Evolutionary conservation across 2,888 invertebrate genomes (phyloP).

Genomic region (Lysandra bellargus): DNA sequence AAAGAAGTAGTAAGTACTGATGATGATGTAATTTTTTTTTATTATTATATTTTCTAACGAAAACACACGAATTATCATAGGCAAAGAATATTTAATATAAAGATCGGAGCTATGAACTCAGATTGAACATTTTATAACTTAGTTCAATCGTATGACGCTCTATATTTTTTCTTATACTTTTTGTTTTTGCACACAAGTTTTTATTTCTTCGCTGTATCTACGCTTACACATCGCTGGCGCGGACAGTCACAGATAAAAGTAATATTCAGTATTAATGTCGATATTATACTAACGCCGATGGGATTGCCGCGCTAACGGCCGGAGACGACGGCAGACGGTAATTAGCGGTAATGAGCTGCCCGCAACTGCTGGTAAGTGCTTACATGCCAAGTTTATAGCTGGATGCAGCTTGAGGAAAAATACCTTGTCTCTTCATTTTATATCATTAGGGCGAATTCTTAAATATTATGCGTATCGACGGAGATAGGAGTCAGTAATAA

Average conservation of each 20-base stretch:
- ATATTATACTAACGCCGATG: constrained; percentile 39
- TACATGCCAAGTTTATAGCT: not conserved
- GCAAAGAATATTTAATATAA: too few species aligned
- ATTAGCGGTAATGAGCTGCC: constrained; percentile 24
- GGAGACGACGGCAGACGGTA: not conserved
- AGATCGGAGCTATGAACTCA: too few species aligned
- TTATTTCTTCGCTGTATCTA: not conserved
- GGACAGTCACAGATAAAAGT: constrained; percentile 38
- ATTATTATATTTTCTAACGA: too few species aligned
- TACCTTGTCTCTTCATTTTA: not conserved
- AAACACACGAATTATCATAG: too few species aligned
- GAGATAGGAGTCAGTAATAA: too few species aligned
- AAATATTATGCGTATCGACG: too few species aligned
- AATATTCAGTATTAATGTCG: constrained; percentile 38
- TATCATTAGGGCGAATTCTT: not conserved
- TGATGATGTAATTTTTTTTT: too few species aligned
- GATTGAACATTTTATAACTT: too few species aligned
- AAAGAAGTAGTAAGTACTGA: too few species aligned
- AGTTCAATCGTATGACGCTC: too few species aligned
- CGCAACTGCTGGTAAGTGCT: not conserved
- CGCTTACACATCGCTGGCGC: not conserved
- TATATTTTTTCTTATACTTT: too few species aligned
- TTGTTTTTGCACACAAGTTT: too few species aligned
- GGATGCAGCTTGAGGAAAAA: not conserved
- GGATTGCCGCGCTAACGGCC: constrained; percentile 26